phyloP scores from a whole-genome alignment of 2,888 invertebrate genomes.

The Nephrocerus scutellatus region DNA sequence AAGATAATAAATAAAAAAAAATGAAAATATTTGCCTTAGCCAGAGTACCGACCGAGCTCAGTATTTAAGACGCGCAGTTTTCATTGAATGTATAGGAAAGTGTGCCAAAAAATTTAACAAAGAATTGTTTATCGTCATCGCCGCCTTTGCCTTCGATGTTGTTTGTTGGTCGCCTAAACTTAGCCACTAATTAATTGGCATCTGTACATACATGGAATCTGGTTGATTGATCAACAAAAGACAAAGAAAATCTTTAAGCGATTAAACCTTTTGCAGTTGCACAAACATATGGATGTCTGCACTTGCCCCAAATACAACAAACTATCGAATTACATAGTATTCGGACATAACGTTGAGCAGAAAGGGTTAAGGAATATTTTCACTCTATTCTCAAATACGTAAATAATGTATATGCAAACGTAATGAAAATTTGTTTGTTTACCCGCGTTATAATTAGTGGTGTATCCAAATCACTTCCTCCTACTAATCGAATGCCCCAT shows the following conservation, averaged over 20 bases:
- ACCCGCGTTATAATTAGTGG: conserved; percentile 86
- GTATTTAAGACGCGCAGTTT: conserved; percentile 20
- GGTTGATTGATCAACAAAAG: too few relatives aligned
- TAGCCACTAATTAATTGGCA: too few relatives aligned
- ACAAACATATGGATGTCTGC: too few relatives aligned
- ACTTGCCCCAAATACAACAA: conserved; percentile 16
- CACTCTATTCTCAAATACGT: too few relatives aligned
- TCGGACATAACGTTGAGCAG: conserved; percentile 9
- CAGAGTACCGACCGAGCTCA: too few relatives aligned
- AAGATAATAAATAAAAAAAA: too few relatives aligned
- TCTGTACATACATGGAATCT: too few relatives aligned
- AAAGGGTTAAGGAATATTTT: too few relatives aligned
- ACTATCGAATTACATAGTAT: conserved; percentile 18
- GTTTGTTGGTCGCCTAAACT: conserved; percentile 1
- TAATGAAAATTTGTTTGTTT: conserved; percentile 44
- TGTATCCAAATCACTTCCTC: conserved; percentile 77
- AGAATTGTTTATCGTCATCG: conserved; percentile 4
- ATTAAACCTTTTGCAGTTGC: too few relatives aligned
- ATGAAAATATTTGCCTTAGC: too few relatives aligned
- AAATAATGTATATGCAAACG: too few relatives aligned
- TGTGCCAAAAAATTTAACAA: conserved; percentile 22
- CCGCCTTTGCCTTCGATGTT: background rate
- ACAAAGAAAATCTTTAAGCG: too few relatives aligned
- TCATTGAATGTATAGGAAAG: conserved; percentile 22
- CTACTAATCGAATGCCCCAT: conserved; percentile 83